Evolutionary conservation across 2,888 invertebrate species (phyloP).

Genomic region (Litoditis marina): DNA sequence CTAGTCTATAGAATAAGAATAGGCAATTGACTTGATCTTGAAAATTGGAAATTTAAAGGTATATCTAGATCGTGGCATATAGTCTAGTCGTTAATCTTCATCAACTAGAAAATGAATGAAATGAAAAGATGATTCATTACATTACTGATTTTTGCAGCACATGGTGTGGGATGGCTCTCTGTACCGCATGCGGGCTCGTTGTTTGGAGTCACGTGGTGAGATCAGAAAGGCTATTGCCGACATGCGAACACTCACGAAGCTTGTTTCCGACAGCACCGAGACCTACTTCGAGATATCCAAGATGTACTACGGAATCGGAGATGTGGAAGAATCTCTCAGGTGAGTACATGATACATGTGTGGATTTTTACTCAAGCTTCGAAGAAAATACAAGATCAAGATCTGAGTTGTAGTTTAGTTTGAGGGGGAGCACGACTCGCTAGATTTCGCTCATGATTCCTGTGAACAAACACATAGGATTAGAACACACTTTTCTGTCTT

Average conservation of each 20-base stretch:
- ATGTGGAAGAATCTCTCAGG: conserved; percentile 84
- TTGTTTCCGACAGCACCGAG: conserved; percentile 85
- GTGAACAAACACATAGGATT: too few relatives aligned
- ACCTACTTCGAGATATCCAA: conserved; percentile 80
- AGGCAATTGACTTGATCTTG: too few relatives aligned
- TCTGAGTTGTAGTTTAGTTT: too few relatives aligned
- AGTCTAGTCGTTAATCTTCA: too few relatives aligned
- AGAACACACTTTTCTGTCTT: too few relatives aligned
- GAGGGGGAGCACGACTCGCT: too few relatives aligned
- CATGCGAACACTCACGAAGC: conserved; percentile 81
- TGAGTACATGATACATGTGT: too few relatives aligned
- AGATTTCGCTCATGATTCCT: too few relatives aligned
- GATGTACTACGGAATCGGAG: conserved; percentile 84
- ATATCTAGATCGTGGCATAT: too few relatives aligned
- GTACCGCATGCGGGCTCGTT: conserved; percentile 81
- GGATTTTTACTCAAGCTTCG: not conserved
- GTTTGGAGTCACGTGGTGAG: conserved; percentile 78
- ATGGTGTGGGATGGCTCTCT: conserved; percentile 76
- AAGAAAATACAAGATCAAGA: not conserved
- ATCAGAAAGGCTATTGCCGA: conserved; percentile 83
- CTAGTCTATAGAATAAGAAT: too few relatives aligned
- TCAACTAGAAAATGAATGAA: too few relatives aligned
- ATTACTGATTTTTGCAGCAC: conserved; percentile 67
- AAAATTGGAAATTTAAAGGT: too few relatives aligned
- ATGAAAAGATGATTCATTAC: not conserved